Base-by-base conservation (phyloP, 2,113 vertebrate genomes). In the Erinaceus europaeus region DNA sequence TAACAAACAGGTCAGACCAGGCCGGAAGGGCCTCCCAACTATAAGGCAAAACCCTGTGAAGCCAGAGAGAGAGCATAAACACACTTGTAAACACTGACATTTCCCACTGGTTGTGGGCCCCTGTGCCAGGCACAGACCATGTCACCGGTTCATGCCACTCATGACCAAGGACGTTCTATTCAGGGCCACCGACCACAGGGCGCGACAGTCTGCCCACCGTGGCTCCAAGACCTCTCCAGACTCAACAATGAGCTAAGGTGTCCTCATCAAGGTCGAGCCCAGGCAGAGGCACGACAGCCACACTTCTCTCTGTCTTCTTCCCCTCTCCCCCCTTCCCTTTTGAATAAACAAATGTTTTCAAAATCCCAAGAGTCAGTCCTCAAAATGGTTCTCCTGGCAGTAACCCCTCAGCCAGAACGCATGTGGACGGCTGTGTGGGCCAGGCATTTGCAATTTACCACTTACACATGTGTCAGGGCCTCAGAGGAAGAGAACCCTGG, bases 81-180 rank as follows among this genome's bases (percentile, higher is more conserved):
- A 20, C 17, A 53, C 55, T 59, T 27, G 65, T 55, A 25, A 80
- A 65, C 3, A 1, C 20, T 38, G 3, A 23, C 6, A 0, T 44
- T 23, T 44, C 17, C 42, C 5, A 0, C 0, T 44, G 80, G 38
- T 34, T 4, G 27, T 5, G 34, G 23, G 27, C 12, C n/a, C 29
- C 50, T 10, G 1, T 14, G 29, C 0, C 0, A 0, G n/a, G n/a
- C 55, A 29, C 40, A 25, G 2, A 23, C 44, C n/a, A 5, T n/a
- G 27, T 55, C 2, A 27, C 48, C 18, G 14, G 25, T 55, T 23
- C 52, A 53, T n/a, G n/a, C n/a, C n/a, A n/a, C n/a, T n/a, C n/a
- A n/a, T n/a, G n/a, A n/a, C n/a, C n/a, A n/a, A n/a, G n/a, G n/a
- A n/a, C n/a, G n/a, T n/a, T n/a, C n/a, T n/a, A n/a, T n/a, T n/a